A percentile compares a stretch with the other conserved stretches of the same genome.
Conservation (phyloP, 1,140 invertebrate genomes). For the Papilio polyxenes region DNA sequence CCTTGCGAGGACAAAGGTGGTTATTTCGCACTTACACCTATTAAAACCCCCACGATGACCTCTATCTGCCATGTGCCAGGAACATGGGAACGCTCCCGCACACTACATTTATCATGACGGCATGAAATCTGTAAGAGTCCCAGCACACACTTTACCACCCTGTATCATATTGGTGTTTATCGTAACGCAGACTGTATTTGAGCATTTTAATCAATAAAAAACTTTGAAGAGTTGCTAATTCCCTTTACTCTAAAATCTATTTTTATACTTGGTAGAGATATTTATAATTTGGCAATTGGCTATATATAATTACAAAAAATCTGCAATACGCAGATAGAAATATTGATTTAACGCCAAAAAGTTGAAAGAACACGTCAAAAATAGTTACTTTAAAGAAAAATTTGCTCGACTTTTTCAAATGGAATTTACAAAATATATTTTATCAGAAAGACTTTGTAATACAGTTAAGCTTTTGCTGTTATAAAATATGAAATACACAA, state of each 20-base stretch:
- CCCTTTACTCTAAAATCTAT: neutral
- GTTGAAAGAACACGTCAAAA: neutral
- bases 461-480: conserved; percentile 11
- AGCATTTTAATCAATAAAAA: too few relatives aligned
- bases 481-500: conserved; percentile 22
- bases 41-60: too few relatives aligned
- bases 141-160: too few relatives aligned
- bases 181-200: too few relatives aligned
- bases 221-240: neutral
- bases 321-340: neutral
- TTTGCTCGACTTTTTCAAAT: neutral
- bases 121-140: too few relatives aligned
- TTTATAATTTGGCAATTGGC: neutral
- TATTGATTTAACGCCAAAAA: neutral
- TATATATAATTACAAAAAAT: neutral
- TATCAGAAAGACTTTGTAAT: conserved; percentile 7
- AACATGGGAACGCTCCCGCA: too few relatives aligned
- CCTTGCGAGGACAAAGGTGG: too few relatives aligned
- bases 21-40: too few relatives aligned
- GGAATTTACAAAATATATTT: conserved; percentile 15
- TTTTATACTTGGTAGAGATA: neutral
- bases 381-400: neutral
- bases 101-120: too few relatives aligned
- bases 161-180: too few relatives aligned
- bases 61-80: too few relatives aligned